Base-by-base conservation (phyloP, 1,140 invertebrate species). In the Halictus rubicundus region DNA sequence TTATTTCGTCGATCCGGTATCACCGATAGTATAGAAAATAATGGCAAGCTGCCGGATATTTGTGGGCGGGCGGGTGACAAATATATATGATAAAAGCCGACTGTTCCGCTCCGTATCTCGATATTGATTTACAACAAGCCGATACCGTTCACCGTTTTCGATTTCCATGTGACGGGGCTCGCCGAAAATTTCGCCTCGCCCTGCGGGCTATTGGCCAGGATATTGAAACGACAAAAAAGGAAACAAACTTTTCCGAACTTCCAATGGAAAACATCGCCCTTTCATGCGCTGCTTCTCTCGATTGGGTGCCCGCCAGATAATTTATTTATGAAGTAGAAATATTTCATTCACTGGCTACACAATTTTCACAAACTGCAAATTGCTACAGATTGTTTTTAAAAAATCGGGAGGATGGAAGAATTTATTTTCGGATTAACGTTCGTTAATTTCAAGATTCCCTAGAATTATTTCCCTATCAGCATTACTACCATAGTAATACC, bases 21-120 rank as follows among this genome's bases (percentile, higher is more conserved):
- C 78, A 69, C 68, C 60, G 82, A 37, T 80, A 69, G 82, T 77
- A 85, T 65, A 78, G 81, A 83, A 83, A 85, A 85, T 85, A 84
- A 84, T 81, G 78, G 82, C 83, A 84, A 71, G 42, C 82, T 84
- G 72, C 69, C 84, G 84, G 84, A 84, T 85, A 85, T 85, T 85
- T 84, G 82, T 84, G 84, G 82, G 60, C 65, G 74, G 66, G 61
- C 81, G 59, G 46, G 78, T 81, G 84, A 84, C 82, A 85, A 84
- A 85, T 84, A 85, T 85, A 85, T 85, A 80, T 81, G 78, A 85
- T 85, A 85, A 85, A 82, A 77, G 63, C 72, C 71, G 63, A 68
- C 78, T 78, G 76, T 78, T 73, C 69, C 76, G 82, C 63, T 85
- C 72, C 82, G 59, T 84, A 85, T 85, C 82, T 65, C 82, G 68